phyloP scores from a whole-genome alignment of 2,888 invertebrate species.

The Ennomos fuscantarius region DNA sequence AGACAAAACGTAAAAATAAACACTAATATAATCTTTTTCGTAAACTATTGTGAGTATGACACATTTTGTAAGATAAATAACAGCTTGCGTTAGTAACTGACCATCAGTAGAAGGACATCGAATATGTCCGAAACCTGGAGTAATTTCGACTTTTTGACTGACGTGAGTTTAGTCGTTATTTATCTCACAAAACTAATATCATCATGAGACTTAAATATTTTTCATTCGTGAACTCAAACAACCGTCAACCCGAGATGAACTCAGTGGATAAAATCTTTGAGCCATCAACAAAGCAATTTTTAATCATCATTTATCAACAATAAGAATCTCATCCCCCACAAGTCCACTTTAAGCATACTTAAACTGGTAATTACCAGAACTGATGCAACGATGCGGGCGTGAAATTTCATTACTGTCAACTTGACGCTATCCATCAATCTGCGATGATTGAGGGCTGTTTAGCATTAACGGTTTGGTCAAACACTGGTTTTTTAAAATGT shows the following conservation, averaged over 20 bases:
- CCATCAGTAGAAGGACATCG: too few species aligned
- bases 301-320: constrained; percentile 26
- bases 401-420: constrained; percentile 74
- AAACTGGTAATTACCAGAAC: constrained; percentile 48
- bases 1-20: too few species aligned
- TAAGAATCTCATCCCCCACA: constrained; percentile 14
- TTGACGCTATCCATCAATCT: constrained; percentile 70
- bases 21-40: too few species aligned
- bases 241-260: neutral
- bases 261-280: too few species aligned
- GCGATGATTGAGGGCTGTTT: constrained; percentile 69
- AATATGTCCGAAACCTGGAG: too few species aligned
- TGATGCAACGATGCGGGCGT: constrained; percentile 69
- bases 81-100: too few species aligned
- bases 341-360: constrained; percentile 20
- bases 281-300: constrained; percentile 1
- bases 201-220: too few species aligned
- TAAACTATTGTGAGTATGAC: too few species aligned
- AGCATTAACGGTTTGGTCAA: constrained; percentile 45
- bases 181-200: too few species aligned
- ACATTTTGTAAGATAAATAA: too few species aligned
- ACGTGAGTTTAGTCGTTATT: too few species aligned
- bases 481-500: constrained; percentile 58
- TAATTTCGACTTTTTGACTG: too few species aligned
- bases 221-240: neutral